Evolutionary conservation across 1,140 invertebrate genomes (phyloP).

Genomic region (Sarcophaga bullata): DNA sequence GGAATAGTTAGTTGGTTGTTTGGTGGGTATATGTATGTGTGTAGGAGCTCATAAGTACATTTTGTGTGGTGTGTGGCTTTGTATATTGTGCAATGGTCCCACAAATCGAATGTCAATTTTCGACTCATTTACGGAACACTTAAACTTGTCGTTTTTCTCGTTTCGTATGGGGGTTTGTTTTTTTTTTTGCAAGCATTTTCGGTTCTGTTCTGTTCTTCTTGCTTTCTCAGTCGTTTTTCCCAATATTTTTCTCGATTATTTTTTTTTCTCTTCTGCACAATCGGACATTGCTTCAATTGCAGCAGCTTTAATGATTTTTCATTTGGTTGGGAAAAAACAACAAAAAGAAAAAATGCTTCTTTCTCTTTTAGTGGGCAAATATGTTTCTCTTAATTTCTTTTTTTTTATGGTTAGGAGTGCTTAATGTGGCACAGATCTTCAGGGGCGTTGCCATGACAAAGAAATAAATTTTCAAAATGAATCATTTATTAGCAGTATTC

Average conservation of each 20-base stretch:
- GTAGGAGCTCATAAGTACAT: not conserved
- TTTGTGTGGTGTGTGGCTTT: not conserved
- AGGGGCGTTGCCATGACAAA: not conserved
- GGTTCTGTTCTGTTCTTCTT: constrained; percentile 1
- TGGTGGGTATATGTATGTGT: not conserved
- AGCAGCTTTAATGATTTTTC: constrained; percentile 19
- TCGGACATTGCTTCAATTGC: not conserved
- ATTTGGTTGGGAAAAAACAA: not conserved
- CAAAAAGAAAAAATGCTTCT: not conserved
- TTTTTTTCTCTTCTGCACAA: too few species aligned
- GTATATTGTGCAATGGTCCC: constrained; percentile 59
- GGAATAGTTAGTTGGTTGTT: constrained; percentile 23
- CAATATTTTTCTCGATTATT: too few species aligned
- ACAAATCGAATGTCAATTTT: constrained; percentile 65
- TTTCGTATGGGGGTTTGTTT: not conserved
- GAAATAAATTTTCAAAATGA: not conserved
- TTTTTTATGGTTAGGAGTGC: not conserved
- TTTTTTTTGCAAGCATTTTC: constrained; percentile 17
- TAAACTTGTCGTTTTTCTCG: constrained; percentile 51
- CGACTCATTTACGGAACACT: constrained; percentile 65
- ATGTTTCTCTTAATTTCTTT: not conserved
- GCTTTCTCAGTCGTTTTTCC: not conserved
- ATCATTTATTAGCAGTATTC: too few species aligned
- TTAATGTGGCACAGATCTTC: not conserved
- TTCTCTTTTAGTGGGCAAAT: constrained; percentile 12